phyloP scores from a whole-genome alignment of 2,888 invertebrate genomes.

The Mythimna vitellina region DNA sequence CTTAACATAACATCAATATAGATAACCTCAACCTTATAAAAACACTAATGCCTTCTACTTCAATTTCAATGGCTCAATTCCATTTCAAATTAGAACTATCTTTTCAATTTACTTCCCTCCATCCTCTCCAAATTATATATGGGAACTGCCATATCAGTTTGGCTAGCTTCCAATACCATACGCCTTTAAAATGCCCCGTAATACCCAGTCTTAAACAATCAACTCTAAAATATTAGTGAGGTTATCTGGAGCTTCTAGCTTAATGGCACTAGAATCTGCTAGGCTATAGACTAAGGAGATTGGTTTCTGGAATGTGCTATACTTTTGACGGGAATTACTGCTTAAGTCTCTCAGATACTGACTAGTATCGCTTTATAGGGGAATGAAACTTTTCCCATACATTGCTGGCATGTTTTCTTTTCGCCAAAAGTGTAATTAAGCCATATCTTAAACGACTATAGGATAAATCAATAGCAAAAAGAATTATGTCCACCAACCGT shows the following conservation, averaged over 20 bases:
- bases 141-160: conserved; percentile 52
- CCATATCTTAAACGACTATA: too few relatives aligned
- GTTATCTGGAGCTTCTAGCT: conserved; percentile 32
- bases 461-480: too few relatives aligned
- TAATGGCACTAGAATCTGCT: conserved; percentile 26
- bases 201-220: conserved; percentile 58
- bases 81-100: conserved; percentile 49
- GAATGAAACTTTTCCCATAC: too few relatives aligned
- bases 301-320: neutral
- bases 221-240: conserved; percentile 48
- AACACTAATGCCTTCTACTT: neutral
- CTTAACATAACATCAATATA: neutral
- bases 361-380: neutral
- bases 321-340: neutral
- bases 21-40: neutral
- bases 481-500: too few relatives aligned
- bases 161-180: conserved; percentile 54
- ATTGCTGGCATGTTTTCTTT: too few relatives aligned
- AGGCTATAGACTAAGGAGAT: neutral
- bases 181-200: conserved; percentile 52
- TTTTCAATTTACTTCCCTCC: conserved; percentile 49
- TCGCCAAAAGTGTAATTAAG: too few relatives aligned
- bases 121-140: conserved; percentile 56
- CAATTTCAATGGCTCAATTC: conserved; percentile 28
- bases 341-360: neutral